Percentiles rank a stretch among this genome's conserved stretches.
These are phyloP conservation scores for Montipora efflorescens DNA, from an alignment of 64 coral and sea anemone genomes.

Conservation along the genomic window DNA sequence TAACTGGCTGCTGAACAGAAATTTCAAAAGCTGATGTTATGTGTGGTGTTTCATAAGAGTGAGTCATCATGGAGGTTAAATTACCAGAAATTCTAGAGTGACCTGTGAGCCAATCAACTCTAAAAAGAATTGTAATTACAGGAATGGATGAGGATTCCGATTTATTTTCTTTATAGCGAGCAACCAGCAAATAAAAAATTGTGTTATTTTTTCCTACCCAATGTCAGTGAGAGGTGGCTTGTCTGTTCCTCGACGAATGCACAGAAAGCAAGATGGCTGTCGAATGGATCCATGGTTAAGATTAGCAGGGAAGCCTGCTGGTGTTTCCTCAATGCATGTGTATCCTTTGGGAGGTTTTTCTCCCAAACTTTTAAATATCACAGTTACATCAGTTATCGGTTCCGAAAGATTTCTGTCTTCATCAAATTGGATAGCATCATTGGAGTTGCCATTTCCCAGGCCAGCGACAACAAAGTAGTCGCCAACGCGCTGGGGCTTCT, in stretches of 20 bases:
- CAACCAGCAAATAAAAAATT: not conserved
- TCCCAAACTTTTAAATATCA: constrained; percentile 93
- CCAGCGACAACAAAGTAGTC: constrained; percentile 99
- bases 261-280: constrained; percentile 89
- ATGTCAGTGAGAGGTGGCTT: constrained; percentile 96
- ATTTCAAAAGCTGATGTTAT: too few species aligned
- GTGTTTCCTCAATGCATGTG: constrained; percentile 86
- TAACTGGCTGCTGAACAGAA: too few species aligned
- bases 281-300: constrained; percentile 94
- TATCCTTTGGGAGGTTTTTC: constrained; percentile 83
- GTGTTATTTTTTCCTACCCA: constrained; percentile 64
- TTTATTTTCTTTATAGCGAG: too few species aligned
- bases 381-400: constrained; percentile 95
- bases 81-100: not conserved
- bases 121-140: too few species aligned
- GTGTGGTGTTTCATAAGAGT: too few species aligned
- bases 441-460: constrained; percentile 67
- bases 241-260: constrained; percentile 87
- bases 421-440: constrained; percentile 71
- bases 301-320: constrained; percentile 87
- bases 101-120: not conserved
- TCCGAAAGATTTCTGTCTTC: constrained; percentile 66
- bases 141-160: too few species aligned
- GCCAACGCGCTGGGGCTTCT: constrained; percentile 94
- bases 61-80: not conserved